Conservation (phyloP, 2,888 invertebrate species). For the Gnatocerus cornutus region DNA sequence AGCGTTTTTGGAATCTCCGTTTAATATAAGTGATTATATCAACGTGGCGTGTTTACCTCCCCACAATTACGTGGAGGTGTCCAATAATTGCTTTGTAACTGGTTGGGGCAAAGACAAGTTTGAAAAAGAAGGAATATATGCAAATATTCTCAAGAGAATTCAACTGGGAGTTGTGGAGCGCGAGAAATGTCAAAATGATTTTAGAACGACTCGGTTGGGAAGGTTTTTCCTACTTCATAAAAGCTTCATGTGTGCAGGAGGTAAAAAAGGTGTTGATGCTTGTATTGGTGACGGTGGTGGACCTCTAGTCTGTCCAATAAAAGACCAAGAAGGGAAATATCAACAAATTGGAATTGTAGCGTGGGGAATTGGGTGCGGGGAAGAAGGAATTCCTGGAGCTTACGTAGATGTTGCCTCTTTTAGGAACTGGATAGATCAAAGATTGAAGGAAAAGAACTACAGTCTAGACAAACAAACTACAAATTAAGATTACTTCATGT, state of each 20-base stretch:
- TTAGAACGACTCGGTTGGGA: slow-evolving; percentile 80
- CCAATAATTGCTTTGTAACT: slow-evolving; percentile 78
- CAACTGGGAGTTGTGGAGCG: slow-evolving; percentile 79
- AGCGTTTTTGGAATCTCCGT: slow-evolving; percentile 72
- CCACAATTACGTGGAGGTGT: slow-evolving; percentile 71
- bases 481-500: too few species aligned
- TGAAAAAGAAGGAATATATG: slow-evolving; percentile 74
- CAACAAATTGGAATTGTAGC: slow-evolving; percentile 84
- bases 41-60: slow-evolving; percentile 78
- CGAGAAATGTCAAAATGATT: slow-evolving; percentile 75
- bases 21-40: slow-evolving; percentile 58
- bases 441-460: slow-evolving; percentile 66
- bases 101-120: slow-evolving; percentile 77
- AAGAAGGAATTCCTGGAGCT: slow-evolving; percentile 75
- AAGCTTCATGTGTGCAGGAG: slow-evolving; percentile 87
- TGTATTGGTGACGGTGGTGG: slow-evolving; percentile 70
- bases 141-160: slow-evolving; percentile 82
- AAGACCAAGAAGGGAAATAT: slow-evolving; percentile 75
- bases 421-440: not conserved
- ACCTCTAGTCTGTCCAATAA: slow-evolving; percentile 66
- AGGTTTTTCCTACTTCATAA: slow-evolving; percentile 77
- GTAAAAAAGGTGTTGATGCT: slow-evolving; percentile 82
- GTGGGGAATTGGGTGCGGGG: slow-evolving; percentile 84
- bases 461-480: too few species aligned
- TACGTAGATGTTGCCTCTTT: not conserved